Evolutionary conservation across 2,113 vertebrate genomes (phyloP).

Genomic region (Apodemus speciosus): DNA sequence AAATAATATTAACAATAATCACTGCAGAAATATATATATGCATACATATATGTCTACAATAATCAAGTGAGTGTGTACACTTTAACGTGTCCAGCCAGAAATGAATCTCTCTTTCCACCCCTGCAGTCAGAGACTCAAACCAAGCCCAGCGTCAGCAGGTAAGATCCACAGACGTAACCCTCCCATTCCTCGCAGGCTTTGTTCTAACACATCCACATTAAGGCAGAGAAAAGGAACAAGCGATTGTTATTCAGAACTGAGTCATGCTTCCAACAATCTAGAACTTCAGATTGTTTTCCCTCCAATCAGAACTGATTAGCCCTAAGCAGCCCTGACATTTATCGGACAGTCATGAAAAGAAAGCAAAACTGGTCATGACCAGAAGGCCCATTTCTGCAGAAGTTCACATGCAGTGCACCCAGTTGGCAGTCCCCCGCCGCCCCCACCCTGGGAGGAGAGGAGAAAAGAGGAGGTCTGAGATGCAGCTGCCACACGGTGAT

Average conservation of each 20-base stretch:
- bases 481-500: conserved; percentile 82
- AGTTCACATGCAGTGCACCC: conserved; percentile 83
- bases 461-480: conserved; percentile 79
- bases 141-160: neutral
- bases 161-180: neutral
- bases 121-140: neutral
- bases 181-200: neutral
- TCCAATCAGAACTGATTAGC: conserved; percentile 73
- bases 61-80: neutral
- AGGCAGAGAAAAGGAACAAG: neutral
- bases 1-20: conserved; percentile 35
- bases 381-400: conserved; percentile 80
- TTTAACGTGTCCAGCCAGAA: neutral
- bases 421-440: conserved; percentile 63
- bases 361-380: conserved; percentile 80
- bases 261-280: conserved; percentile 49
- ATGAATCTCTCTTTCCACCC: neutral
- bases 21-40: neutral
- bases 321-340: conserved; percentile 80
- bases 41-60: neutral
- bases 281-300: conserved; percentile 65
- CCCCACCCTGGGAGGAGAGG: conserved; percentile 61
- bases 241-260: neutral
- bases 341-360: conserved; percentile 79
- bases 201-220: neutral